Evolutionary conservation across 2,888 invertebrate genomes (phyloP), one percentile per base, ranked within the genome.

Genomic region (Coleophora flavipennella): DNA sequence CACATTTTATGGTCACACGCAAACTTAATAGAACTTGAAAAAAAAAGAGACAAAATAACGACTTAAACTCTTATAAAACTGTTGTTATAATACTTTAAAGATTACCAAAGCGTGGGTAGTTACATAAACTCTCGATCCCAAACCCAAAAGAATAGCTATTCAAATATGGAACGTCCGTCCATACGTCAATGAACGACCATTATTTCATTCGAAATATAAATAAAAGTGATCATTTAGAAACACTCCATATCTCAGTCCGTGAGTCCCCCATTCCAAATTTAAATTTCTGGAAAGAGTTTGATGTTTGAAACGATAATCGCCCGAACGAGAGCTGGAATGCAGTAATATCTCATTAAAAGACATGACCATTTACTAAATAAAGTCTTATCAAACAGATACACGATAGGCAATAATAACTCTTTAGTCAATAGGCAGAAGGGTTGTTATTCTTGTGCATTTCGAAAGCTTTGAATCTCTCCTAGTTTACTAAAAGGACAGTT

Each of bases 231-330:
- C 63, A 67, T 72, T 70, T 61, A 54, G 68, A 68, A 68, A 72
- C 70, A 73, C 69, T 62, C 67, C 67, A 70, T 77, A 71, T 71
- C 69, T 77, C 71, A 78, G 76, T 73, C 69, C 69, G 61, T 59
- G 57, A 58, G 63, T 56, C 53, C 51, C 56, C 60, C 65, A 62
- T 74, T 74, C 76, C 66, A 74, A 76, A 79, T 78, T 77, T 78
- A 77, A 71, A 74, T 72, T 77, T 76, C 75, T 76, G 71, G 69
- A 75, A 80, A 78, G 71, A 76, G 76, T 78, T 76, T 70, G 74
- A 72, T 70, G 72, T 70, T 68, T 62, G 65, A 59, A 66, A 75
- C 70, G 78, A 77, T 78, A 76, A 75, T 77, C 76, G 68, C 55
- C 55, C 54, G 55, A 55, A 61, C 67, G 65, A 39, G 67, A 62